A percentile compares a stretch with the other conserved stretches of the same genome.
Evolutionary conservation across 2,888 invertebrate genomes (phyloP).

Genomic region (Nomada fucata): DNA sequence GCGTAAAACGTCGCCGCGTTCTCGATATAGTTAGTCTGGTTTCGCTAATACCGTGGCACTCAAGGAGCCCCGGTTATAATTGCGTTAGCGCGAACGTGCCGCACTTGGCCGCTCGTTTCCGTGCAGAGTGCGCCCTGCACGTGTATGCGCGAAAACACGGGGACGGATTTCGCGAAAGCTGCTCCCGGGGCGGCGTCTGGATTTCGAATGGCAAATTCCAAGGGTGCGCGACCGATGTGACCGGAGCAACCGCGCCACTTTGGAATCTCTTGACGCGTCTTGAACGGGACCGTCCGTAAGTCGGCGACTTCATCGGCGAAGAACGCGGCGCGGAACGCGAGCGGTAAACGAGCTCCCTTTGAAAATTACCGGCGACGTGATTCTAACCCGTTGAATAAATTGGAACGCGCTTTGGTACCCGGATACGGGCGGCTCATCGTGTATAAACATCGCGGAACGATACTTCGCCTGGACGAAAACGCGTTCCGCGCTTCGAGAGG

Average conservation of each 20-base stretch:
- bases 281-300: slow-evolving; percentile 14
- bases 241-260: slow-evolving; percentile 34
- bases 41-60: not conserved
- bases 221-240: slow-evolving; percentile 11
- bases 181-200: slow-evolving; percentile 7
- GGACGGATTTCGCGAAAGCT: not conserved
- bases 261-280: slow-evolving; percentile 47
- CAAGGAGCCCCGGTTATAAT: not conserved
- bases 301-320: slow-evolving; percentile 34
- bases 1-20: not conserved
- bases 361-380: slow-evolving; percentile 4
- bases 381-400: slow-evolving; percentile 4
- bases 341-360: slow-evolving; percentile 12
- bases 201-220: slow-evolving; percentile 46
- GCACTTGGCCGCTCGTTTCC: slow-evolving; percentile 2
- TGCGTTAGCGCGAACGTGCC: slow-evolving; percentile 3
- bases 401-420: not conserved
- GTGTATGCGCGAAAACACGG: not conserved
- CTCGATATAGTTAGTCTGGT: not conserved
- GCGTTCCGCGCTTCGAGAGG: not conserved
- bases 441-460: not conserved
- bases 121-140: not conserved
- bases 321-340: not conserved
- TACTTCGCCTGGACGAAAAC: not conserved
- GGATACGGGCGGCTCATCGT: not conserved